Evolutionary conservation across 2,113 vertebrate species (phyloP).

Genomic region (Cyanistes caeruleus): DNA sequence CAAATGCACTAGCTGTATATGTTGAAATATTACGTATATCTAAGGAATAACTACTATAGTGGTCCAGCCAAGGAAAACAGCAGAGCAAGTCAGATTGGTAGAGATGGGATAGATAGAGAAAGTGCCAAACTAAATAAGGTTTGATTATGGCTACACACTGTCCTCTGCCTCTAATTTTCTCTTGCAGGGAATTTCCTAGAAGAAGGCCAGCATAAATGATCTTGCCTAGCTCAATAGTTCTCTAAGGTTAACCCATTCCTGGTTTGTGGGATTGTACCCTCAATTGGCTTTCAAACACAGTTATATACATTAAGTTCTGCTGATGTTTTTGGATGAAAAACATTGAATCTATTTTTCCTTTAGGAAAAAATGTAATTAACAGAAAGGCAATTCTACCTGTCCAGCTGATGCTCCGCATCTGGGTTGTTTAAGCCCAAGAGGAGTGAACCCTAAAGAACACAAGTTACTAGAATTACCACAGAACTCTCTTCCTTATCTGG

Average conservation of each 20-base stretch:
- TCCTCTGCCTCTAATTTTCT: conserved; percentile 61
- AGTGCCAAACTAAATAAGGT: conserved; percentile 50
- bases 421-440: background rate
- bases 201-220: conserved; percentile 49
- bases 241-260: conserved; percentile 25
- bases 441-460: background rate
- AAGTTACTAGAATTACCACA: background rate
- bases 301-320: background rate
- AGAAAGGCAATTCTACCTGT: background rate
- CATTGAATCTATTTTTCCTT: background rate
- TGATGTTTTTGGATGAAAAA: background rate
- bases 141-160: conserved; percentile 38
- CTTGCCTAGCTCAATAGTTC: background rate
- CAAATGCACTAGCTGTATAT: background rate
- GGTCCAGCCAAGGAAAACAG: conserved; percentile 29
- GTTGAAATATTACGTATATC: conserved; percentile 17
- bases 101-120: conserved; percentile 52
- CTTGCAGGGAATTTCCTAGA: conserved; percentile 64
- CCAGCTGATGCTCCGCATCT: background rate
- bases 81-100: conserved; percentile 29
- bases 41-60: background rate
- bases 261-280: background rate
- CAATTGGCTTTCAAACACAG: background rate
- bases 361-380: background rate
- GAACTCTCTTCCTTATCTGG: background rate